Evolutionary conservation across 2,113 vertebrate genomes (phyloP), one percentile per base, ranked within the genome.

Genomic region (Sardina pilchardus): DNA sequence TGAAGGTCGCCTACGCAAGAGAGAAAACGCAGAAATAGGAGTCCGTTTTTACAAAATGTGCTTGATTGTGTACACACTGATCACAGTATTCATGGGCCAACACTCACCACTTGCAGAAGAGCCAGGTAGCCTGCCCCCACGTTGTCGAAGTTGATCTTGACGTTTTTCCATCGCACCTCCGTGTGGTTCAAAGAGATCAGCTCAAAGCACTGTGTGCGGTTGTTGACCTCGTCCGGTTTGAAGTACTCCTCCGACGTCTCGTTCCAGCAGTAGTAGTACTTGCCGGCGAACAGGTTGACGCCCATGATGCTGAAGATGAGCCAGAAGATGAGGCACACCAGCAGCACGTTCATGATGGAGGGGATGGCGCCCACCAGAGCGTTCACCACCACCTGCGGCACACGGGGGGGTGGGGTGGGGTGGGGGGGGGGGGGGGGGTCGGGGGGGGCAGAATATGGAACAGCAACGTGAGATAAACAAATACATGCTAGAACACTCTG

Each of bases 291-390:
- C 90, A 99, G 92, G 95, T 99, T 99, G 91, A 99, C 98, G 50
- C 98, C 98, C 98, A 99, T 99, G 94, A 99, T 99, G 93, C 98
- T 99, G 95, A 99, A 99, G 97, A 99, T 99, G 93, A 99, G 97
- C 98, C 98, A 99, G 96, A 99, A 99, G 95, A 99, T 99, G 94
- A 99, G 96, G 95, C 98, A 99, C 95, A 99, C 98, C 95, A 99
- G 96, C 94, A 99, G 96, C 91, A 99, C 98, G 92, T 99, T 99
- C 98, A 99, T 99, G 95, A 99, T 99, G 95, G 98, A 99, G 93
- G 98, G 98, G 91, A 99, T 99, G 87, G 98, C 98, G 42, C 98
- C 98, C 94, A 99, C 98, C 96, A 99, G 94, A 94, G 98, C 98
- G 45, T 99, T 99, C 93, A 99, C 98, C 93, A 99, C 98, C 92